Percentiles rank a stretch among this genome's conserved stretches.
Evolutionary conservation across 2,888 invertebrate genomes (phyloP).

Genomic region (Mesopsocus fuscifrons): DNA sequence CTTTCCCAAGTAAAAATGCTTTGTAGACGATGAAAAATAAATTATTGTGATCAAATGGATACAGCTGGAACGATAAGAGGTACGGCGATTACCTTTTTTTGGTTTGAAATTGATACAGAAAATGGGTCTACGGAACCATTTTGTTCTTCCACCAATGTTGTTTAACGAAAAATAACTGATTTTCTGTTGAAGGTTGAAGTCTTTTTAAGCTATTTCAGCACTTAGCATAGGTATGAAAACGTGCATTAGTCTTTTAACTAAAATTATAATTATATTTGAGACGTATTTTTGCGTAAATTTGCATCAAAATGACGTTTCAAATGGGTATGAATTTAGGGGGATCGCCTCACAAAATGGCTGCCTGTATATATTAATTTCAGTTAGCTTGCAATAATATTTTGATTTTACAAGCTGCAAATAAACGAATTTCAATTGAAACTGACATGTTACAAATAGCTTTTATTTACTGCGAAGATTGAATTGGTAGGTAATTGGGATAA

Average conservation of each 20-base stretch:
- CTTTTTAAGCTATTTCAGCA: neutral
- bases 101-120: neutral
- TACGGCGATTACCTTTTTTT: neutral
- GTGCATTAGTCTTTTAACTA: neutral
- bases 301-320: slow-evolving; percentile 4
- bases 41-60: slow-evolving; percentile 7
- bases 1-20: slow-evolving; percentile 26
- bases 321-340: neutral
- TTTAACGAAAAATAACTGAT: slow-evolving; percentile 9
- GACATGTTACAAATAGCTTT: too few species aligned
- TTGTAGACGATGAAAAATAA: slow-evolving; percentile 16
- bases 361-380: slow-evolving; percentile 22
- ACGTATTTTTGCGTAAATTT: neutral
- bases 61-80: neutral
- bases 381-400: slow-evolving; percentile 28
- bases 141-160: slow-evolving; percentile 9
- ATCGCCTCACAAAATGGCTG: slow-evolving; percentile 10
- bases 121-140: slow-evolving; percentile 8
- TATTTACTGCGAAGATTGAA: too few species aligned
- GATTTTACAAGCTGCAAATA: slow-evolving; percentile 31
- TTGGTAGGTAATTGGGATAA: too few species aligned
- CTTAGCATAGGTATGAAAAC: neutral
- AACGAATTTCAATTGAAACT: too few species aligned
- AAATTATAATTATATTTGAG: neutral
- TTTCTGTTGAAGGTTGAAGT: too few species aligned